These are phyloP conservation scores for Poliocrania exsul DNA, from an alignment of 2,797 vertebrate genomes.

Conservation along the genomic window DNA sequence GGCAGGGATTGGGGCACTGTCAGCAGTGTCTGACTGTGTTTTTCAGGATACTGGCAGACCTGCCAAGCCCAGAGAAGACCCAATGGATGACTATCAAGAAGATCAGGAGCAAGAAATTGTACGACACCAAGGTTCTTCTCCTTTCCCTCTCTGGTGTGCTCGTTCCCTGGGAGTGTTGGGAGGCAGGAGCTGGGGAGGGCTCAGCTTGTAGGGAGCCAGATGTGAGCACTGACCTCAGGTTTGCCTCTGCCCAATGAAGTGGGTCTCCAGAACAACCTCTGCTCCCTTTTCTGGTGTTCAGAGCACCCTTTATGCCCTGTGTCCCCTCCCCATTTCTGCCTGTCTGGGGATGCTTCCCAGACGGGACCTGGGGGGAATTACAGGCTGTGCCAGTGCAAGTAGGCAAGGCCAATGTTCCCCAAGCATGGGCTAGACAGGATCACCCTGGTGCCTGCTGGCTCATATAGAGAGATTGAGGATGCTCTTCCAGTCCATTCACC, in stretches of 20 bases:
- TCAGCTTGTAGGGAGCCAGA: background rate
- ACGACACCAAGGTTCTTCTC: slow-evolving; percentile 49
- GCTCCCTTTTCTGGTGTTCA: background rate
- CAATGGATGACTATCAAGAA: slow-evolving; percentile 55
- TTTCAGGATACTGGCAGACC: slow-evolving; percentile 48
- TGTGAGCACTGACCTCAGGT: background rate
- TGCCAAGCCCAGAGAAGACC: slow-evolving; percentile 48
- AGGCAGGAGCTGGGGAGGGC: background rate
- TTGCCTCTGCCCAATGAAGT: background rate
- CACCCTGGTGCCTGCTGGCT: background rate
- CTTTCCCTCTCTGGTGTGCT: slow-evolving; percentile 25
- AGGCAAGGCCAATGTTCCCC: background rate
- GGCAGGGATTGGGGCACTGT: background rate
- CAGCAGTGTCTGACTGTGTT: background rate
- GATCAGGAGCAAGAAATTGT: slow-evolving; percentile 70
- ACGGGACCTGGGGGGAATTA: background rate
- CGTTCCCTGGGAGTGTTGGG: background rate
- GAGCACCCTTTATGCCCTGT: background rate
- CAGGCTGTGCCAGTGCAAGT: background rate
- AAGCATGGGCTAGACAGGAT: background rate
- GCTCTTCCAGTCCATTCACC: background rate
- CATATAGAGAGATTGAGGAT: background rate
- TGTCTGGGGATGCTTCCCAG: background rate
- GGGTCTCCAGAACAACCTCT: background rate
- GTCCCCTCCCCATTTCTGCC: background rate